Evolutionary conservation across 2,888 invertebrate genomes (phyloP), one percentile per base, ranked within the genome.

Genomic region (Pterobdella sp.): DNA sequence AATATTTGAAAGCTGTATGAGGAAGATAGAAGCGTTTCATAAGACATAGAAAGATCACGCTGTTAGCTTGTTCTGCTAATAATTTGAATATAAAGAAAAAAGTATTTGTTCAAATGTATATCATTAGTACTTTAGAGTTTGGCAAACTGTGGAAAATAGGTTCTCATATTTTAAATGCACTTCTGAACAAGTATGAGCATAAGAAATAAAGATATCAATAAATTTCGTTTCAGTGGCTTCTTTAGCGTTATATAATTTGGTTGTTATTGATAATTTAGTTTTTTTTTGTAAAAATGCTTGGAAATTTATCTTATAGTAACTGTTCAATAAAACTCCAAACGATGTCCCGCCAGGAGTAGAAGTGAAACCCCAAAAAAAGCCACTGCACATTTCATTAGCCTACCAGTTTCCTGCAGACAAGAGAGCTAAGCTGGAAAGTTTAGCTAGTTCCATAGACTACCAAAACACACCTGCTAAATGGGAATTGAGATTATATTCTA

Each of bases 401-500:
- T 93, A 93, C 85, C 91, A 92, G 84, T 94, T 93, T 84, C 88
- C 90, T 22, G 87, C 87, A 79, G 86, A 87, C 31, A 88, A 89
- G 72, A 92, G 88, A 80, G 88, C 89, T 75, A 85, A 87, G 72
- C 86, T 94, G 69, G 90, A 91, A 84, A 84, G 85, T 26, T 85
- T 93, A 78, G 91, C 91, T 35, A 89, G 90, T 79, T 87, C 88
- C 72, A 85, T 94, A 77, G 88, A 89, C 79, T 87, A 89, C 0
- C 87, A 89, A 0, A 85, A 86, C 69, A 87, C 88, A 64, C 87
- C 88, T 60, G 87, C 88, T 34, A 87, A 87, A 79, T 94, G 94
- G 94, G 92, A 94, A 83, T 84, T 94, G 64, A 87, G 92, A 73
- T 85, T 94, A 3, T 94, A 93, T 83, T 94, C 94, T 0, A 87